Evolutionary conservation across 2,797 vertebrate genomes (phyloP).

Genomic region (Prionace glauca): DNA sequence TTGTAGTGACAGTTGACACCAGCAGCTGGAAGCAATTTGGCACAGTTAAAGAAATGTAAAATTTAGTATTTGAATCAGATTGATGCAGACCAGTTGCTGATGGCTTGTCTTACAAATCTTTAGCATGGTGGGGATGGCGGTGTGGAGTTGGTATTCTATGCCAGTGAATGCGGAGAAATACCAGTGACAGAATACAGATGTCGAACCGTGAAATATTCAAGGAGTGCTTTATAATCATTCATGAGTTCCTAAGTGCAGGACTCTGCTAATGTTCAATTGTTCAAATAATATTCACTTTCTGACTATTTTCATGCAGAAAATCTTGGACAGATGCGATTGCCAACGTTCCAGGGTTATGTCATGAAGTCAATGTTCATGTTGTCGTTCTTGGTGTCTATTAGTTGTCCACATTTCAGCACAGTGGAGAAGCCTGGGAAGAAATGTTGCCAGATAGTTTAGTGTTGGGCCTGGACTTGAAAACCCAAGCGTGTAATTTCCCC

Average conservation of each 20-base stretch:
- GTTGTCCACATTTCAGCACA: too few species aligned
- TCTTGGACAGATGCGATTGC: neutral
- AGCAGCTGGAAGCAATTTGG: neutral
- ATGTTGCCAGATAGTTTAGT: neutral
- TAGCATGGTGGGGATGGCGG: neutral
- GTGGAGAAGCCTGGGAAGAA: neutral
- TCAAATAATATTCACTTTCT: neutral
- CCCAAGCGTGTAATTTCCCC: too few species aligned
- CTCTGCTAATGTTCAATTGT: neutral
- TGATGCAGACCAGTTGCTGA: neutral
- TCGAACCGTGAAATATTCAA: neutral
- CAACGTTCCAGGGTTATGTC: neutral
- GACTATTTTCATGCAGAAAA: neutral
- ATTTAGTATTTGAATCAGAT: neutral
- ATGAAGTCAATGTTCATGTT: neutral
- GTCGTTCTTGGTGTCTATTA: neutral
- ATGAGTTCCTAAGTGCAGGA: neutral
- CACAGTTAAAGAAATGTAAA: neutral
- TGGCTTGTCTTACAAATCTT: neutral
- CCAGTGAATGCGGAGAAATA: neutral
- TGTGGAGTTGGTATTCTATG: neutral
- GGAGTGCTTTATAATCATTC: neutral
- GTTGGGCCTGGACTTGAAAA: neutral
- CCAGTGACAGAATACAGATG: neutral
- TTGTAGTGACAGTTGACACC: neutral